These are phyloP conservation scores for Priocnemis perturbator DNA, from an alignment of 2,888 invertebrate species.

Conservation along the genomic window DNA sequence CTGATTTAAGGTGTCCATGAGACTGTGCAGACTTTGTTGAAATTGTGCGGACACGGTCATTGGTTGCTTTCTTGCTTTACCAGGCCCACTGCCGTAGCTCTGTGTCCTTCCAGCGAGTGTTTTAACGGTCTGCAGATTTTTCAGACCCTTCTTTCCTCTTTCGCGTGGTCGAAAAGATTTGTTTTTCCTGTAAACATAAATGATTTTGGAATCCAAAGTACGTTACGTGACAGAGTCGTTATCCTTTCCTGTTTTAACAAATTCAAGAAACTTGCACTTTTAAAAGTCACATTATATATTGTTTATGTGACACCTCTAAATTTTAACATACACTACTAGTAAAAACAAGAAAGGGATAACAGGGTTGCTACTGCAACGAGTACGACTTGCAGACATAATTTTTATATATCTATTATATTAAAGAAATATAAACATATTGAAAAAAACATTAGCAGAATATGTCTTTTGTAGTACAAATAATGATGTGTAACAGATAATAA, in stretches of 20 bases:
- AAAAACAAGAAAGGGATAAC: constrained; percentile 51
- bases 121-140: constrained; percentile 94
- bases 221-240: background rate
- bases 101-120: constrained; percentile 88
- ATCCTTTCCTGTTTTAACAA: constrained; percentile 51
- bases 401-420: constrained; percentile 31
- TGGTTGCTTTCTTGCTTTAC: constrained; percentile 88
- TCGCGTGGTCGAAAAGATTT: constrained; percentile 93
- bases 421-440: constrained; percentile 20
- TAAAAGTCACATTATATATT: constrained; percentile 2
- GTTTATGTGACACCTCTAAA: no score
- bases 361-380: constrained; percentile 26
- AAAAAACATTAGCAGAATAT: constrained; percentile 40
- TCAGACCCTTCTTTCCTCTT: constrained; percentile 89
- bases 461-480: constrained; percentile 17
- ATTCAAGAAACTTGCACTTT: constrained; percentile 3
- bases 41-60: constrained; percentile 97
- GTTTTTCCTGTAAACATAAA: constrained; percentile 84
- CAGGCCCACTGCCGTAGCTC: constrained; percentile 74
- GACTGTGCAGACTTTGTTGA: constrained; percentile 91
- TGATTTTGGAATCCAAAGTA: constrained; percentile 25
- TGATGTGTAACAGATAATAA: constrained; percentile 28
- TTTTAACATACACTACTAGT: background rate
- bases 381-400: constrained; percentile 30
- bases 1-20: constrained; percentile 96